Percentiles rank a stretch among this genome's conserved stretches.
phyloP scores from a whole-genome alignment of 2,888 invertebrate genomes.

The Drosophila paranaensis region DNA sequence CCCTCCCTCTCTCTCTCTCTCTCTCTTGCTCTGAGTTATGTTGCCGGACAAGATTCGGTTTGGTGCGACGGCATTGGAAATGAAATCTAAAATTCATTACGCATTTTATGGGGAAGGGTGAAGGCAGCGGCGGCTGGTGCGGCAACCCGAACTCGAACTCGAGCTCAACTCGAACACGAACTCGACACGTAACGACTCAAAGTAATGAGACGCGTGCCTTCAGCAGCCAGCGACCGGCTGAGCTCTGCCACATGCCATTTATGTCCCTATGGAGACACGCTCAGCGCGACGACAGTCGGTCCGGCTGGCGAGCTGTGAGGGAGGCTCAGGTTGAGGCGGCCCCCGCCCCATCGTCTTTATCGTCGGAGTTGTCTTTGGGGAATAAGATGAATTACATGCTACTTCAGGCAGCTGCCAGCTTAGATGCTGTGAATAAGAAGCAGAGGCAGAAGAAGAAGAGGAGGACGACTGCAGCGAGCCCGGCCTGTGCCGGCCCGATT shows the following conservation, averaged over 20 bases:
- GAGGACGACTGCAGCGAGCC: slow-evolving; percentile 40
- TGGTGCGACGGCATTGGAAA: slow-evolving; percentile 63
- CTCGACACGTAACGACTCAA: slow-evolving; percentile 63
- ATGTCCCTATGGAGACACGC: slow-evolving; percentile 77
- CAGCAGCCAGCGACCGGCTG: slow-evolving; percentile 23
- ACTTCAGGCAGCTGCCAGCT: slow-evolving; percentile 68
- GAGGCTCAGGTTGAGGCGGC: slow-evolving; percentile 18
- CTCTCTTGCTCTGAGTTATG: slow-evolving; percentile 20
- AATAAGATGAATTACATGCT: slow-evolving; percentile 82
- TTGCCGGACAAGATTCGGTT: slow-evolving; percentile 56
- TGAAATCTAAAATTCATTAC: slow-evolving; percentile 82
- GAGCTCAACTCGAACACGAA: slow-evolving; percentile 16
- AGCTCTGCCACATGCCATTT: slow-evolving; percentile 73
- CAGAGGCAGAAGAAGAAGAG: not conserved
- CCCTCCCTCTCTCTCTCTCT: not conserved
- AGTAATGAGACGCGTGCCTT: slow-evolving; percentile 74
- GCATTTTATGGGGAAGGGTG: slow-evolving; percentile 55
- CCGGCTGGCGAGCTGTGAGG: slow-evolving; percentile 9
- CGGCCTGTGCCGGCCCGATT: slow-evolving; percentile 6
- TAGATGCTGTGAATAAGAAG: slow-evolving; percentile 22
- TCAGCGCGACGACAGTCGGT: slow-evolving; percentile 69
- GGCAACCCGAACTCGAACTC: slow-evolving; percentile 1
- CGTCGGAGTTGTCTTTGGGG: slow-evolving; percentile 69
- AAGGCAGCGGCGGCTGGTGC: slow-evolving; percentile 16
- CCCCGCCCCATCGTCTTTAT: slow-evolving; percentile 24